Percentiles rank a stretch among this genome's conserved stretches.
Evolutionary conservation across 1,140 invertebrate species (phyloP).

Genomic region (Dendroctonus ponderosae): DNA sequence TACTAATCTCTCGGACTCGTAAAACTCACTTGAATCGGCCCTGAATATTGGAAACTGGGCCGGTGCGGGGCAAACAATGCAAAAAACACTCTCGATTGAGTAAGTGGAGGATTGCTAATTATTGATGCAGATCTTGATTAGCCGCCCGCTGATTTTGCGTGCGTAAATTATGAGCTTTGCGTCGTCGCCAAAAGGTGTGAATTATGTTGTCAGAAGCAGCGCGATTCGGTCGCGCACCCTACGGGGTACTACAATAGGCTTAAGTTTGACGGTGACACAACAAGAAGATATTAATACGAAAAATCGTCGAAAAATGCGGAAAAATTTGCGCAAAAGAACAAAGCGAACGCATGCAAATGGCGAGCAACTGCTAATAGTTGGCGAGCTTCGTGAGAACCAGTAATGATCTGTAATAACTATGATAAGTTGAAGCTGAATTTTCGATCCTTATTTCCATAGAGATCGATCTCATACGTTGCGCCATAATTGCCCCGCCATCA

Average conservation of each 20-base stretch:
- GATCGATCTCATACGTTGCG: conserved; percentile 35
- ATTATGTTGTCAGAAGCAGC: conserved; percentile 16
- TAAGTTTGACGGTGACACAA: conserved; percentile 12
- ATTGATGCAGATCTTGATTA: conserved; percentile 11
- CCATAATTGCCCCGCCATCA: conserved; percentile 30
- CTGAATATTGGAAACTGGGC: no score
- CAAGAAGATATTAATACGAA: conserved; percentile 11
- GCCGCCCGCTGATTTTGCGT: conserved; percentile 16
- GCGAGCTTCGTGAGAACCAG: conserved; percentile 33
- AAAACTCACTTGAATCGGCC: no score
- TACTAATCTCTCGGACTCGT: no score
- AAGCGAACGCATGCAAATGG: conserved; percentile 4
- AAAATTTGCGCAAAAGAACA: background rate
- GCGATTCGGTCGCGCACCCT: background rate
- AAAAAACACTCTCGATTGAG: no score
- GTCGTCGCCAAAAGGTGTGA: conserved; percentile 20
- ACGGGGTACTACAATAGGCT: conserved; percentile 8
- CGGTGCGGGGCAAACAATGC: no score
- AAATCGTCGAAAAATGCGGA: background rate
- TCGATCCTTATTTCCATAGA: conserved; percentile 37
- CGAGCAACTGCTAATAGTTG: conserved; percentile 23
- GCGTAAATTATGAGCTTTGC: conserved; percentile 25
- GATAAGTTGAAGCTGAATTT: conserved; percentile 36
- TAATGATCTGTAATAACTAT: conserved; percentile 38
- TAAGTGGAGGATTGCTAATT: background rate